Conservation (phyloP, 2,888 invertebrate genomes). For the Cacoxenus indagator region DNA sequence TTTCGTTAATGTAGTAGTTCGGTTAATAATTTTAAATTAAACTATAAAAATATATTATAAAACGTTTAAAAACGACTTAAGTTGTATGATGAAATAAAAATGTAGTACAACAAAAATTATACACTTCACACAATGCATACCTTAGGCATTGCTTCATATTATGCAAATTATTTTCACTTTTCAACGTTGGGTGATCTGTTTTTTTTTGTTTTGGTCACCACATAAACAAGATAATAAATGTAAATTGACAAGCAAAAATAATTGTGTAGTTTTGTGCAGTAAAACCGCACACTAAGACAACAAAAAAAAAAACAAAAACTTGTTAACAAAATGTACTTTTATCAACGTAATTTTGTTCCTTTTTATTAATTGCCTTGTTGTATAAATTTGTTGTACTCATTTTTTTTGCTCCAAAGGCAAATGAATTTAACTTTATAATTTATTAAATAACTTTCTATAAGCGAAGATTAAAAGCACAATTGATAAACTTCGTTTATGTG, state of each 20-base stretch:
- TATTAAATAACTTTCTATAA: too few species aligned
- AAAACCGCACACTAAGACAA: neutral
- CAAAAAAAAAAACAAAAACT: neutral
- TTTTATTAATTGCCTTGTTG: neutral
- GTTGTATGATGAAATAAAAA: neutral
- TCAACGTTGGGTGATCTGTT: too few species aligned
- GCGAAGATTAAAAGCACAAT: too few species aligned
- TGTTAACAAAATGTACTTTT: neutral
- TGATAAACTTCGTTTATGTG: too few species aligned
- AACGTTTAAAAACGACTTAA: neutral
- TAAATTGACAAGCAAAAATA: constrained; percentile 52
- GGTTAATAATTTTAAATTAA: neutral
- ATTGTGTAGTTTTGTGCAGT: too few species aligned
- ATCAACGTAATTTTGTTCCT: neutral
- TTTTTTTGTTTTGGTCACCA: constrained; percentile 14
- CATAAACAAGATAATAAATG: constrained; percentile 63
- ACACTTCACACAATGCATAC: neutral
- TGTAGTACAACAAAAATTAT: neutral
- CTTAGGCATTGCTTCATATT: constrained; percentile 14
- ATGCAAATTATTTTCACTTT: constrained; percentile 40
- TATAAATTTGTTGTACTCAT: too few species aligned
- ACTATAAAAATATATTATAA: neutral
- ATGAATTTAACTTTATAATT: too few species aligned
- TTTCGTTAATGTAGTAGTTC: too few species aligned
- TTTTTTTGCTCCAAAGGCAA: too few species aligned